Base-by-base conservation (phyloP, 2,797 vertebrate species). In the Sebastes hubbsi region DNA sequence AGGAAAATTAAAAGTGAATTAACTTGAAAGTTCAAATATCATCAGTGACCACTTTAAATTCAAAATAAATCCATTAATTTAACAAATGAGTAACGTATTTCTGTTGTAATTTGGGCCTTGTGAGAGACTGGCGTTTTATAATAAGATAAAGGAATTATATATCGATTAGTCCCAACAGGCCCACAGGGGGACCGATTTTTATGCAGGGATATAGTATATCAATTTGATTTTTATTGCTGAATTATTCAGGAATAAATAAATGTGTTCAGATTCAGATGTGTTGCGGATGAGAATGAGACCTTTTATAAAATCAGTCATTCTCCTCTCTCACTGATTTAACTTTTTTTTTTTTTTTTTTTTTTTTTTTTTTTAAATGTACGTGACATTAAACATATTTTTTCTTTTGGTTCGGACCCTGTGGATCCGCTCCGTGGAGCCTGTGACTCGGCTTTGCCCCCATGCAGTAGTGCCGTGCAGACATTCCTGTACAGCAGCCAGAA, bases 401-500 rank as follows among this genome's bases (percentile, higher is more conserved):
- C 1, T 59, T 27, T 42, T 10, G 9, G 0, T 36, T 14, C 6
- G 20, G 46, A 54, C 49, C 38, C 4, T 2, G 0, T 2, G 78
- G 85, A 72, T 49, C 81, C 72, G 71, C 76, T 88, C 72, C 60
- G 81, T 42, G 85, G 89, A 80, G 67, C 82, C 85, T 81, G 72
- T 83, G 75, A 49, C 89, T 87, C 7, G 1, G 75, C 65, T 54
- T 54, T n/a, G 80, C n/a, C 82, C 58, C 78, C 38, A 42, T 42
- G 38, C 13, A 42, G 38, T 42, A 42, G 38, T 42, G 38, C 38
- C 38, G 14, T 42, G 38, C 38, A 91, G 78, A 94, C 92, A 92
- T 94, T 94, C 93, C 92, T 91, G 88, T 77, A 85, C 88, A 89
- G 86, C 84, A 80, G 88, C 87, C 87, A 52, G 87, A 80, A 87